Base-by-base conservation (phyloP, 2,888 invertebrate species). In the Antheraea assamensis region DNA sequence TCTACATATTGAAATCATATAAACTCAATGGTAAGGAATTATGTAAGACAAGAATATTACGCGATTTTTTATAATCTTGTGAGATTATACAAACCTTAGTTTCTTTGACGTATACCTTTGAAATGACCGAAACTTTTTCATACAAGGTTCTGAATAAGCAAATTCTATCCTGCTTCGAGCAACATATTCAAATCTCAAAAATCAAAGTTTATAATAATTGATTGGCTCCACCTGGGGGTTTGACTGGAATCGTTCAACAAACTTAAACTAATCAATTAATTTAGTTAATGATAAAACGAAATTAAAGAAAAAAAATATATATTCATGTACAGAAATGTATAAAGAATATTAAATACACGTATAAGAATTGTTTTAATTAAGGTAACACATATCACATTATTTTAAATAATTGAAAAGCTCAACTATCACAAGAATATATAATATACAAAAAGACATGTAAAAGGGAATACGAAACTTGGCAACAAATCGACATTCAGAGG, bases 381-480 rank as follows among this genome's bases (percentile, higher is more conserved):
- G 17, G 52, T 52, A 55, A 55, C 8, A n/a, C 55, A n/a, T n/a
- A 55, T 55, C 55, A 5, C 19, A 55, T 55, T 21, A 19, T n/a
- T 52, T 52, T 52, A 52, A 21, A 55, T 8, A 19, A n/a, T 55
- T 55, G 21, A 55, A 4, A 55, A 2, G 7, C n/a, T 55, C 24
- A 21, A 58, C 4, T 8, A 58, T 10, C 58, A 24, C 4, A 58
- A 58, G 4, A 58, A 10, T 58, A 58, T 27, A 61, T 8, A 21
- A 55, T 7, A 55, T 61, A 61, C 30, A 30, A 64, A 5, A 30
- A 0, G 30, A 70, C 70, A 73, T 73, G 70, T 55, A 73, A 73
- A 73, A 70, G 72, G 24, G 68, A 73, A 73, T 70, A 52, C 70
- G 49, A 71, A 71, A 74, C 68, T 74, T 75, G 75, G 75, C 72